Conservation (phyloP, 2,113 vertebrate species). For the Columba livia region DNA sequence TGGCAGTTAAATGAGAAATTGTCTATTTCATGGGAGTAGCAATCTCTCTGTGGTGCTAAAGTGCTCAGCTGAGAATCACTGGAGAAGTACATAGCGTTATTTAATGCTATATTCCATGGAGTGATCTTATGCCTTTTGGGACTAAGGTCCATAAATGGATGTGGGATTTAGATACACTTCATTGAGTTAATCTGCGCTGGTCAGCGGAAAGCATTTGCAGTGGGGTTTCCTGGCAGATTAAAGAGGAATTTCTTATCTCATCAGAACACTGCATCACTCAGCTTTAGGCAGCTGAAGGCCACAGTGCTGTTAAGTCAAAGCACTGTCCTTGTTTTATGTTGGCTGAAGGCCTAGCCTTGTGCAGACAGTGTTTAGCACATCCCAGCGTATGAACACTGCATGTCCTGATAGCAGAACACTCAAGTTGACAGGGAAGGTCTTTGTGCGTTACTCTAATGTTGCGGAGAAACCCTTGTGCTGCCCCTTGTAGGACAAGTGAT, state of each 20-base stretch:
- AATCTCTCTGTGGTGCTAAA: neutral
- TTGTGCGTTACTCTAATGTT: neutral
- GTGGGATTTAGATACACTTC: slow-evolving; percentile 17
- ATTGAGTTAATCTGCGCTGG: slow-evolving; percentile 14
- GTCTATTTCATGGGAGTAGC: neutral
- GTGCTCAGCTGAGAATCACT: neutral
- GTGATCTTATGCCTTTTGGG: neutral
- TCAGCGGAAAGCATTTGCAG: slow-evolving; percentile 6
- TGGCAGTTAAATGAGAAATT: neutral
- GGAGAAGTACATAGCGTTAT: neutral
- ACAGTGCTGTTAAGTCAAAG: neutral
- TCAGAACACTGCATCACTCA: neutral
- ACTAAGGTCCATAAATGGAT: neutral
- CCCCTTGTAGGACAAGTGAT: neutral
- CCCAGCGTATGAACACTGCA: fast-evolving
- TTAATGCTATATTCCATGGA: neutral
- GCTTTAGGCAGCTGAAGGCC: neutral
- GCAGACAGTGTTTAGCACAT: neutral
- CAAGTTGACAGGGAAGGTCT: neutral
- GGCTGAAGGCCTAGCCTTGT: neutral
- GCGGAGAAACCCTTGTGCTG: neutral
- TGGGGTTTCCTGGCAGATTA: neutral
- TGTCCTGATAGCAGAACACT: neutral
- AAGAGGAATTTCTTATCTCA: slow-evolving; percentile 1
- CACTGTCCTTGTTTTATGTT: neutral